Percentiles rank a stretch among this genome's conserved stretches.
Evolutionary conservation across 2,888 invertebrate species (phyloP).

Genomic region (Tenthredo notha): DNA sequence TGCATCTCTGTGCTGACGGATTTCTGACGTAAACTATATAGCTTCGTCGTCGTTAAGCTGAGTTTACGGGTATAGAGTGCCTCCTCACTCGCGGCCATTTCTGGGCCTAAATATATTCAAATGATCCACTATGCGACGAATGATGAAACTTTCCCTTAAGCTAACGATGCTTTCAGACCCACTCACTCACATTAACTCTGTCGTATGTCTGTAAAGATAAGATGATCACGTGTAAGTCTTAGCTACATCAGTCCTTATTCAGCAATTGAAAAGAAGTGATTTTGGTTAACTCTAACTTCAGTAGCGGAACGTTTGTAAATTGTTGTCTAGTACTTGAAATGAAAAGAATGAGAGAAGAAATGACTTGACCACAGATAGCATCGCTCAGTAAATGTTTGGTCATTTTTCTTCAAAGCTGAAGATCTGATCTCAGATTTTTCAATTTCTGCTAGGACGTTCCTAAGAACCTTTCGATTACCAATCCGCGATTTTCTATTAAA

Average conservation of each 20-base stretch:
- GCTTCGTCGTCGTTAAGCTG: conserved; percentile 65
- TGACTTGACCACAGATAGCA: neutral
- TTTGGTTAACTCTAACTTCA: neutral
- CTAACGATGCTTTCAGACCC: conserved; percentile 39
- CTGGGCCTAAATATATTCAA: conserved; percentile 62
- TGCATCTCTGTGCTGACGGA: conserved; percentile 61
- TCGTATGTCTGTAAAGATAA: conserved; percentile 7
- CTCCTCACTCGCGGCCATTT: neutral
- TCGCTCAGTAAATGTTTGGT: neutral
- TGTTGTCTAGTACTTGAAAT: neutral
- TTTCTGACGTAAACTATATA: conserved; percentile 65
- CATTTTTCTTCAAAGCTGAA: neutral
- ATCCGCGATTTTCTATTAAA: neutral
- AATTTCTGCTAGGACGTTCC: neutral
- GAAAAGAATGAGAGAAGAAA: neutral
- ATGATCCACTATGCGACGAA: conserved; percentile 31
- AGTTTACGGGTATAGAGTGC: conserved; percentile 61
- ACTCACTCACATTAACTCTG: neutral
- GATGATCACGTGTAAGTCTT: neutral
- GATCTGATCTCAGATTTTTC: conserved; percentile 3
- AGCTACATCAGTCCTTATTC: neutral
- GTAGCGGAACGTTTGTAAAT: neutral
- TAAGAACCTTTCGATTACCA: neutral
- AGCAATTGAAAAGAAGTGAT: neutral
- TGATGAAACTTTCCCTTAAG: conserved; percentile 34